Percentiles rank a stretch among this genome's conserved stretches.
Evolutionary conservation across 2,888 invertebrate genomes (phyloP).

Genomic region (Erebia epiphron): DNA sequence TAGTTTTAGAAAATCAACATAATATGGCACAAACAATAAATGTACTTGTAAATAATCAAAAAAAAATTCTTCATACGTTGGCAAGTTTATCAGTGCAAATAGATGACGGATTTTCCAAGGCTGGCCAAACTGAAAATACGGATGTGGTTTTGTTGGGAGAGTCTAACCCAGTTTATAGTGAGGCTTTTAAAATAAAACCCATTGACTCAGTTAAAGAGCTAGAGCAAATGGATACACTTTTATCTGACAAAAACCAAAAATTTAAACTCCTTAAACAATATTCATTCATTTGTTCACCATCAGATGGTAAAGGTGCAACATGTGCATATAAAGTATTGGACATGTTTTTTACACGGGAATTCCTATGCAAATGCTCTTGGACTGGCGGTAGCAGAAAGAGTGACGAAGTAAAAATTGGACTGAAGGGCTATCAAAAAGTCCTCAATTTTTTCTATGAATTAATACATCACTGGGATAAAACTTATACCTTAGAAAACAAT

Average conservation of each 20-base stretch:
- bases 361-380: background rate
- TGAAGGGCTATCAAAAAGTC: background rate
- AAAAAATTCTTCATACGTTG: too few species aligned
- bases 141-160: conserved; percentile 7
- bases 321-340: conserved; percentile 7
- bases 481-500: background rate
- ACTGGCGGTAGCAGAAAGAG: background rate
- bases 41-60: background rate
- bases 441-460: background rate
- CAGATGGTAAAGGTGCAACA: conserved; percentile 3
- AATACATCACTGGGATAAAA: background rate
- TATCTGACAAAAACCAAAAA: conserved; percentile 7
- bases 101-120: conserved; percentile 6
- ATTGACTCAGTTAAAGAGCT: conserved; percentile 7
- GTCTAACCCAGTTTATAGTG: conserved; percentile 7
- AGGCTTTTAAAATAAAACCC: conserved; percentile 7
- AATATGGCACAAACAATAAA: conserved; percentile 7
- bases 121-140: too few species aligned
- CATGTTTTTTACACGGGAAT: conserved; percentile 1
- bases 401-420: background rate
- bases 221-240: conserved; percentile 1
- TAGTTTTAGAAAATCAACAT: background rate
- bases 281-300: background rate
- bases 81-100: conserved; percentile 1
- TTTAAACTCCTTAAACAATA: conserved; percentile 1